A percentile compares a stretch with the other conserved stretches of the same genome.
These are phyloP conservation scores for Morelia viridis DNA, from an alignment of 2,797 vertebrate species.

Conservation along the genomic window DNA sequence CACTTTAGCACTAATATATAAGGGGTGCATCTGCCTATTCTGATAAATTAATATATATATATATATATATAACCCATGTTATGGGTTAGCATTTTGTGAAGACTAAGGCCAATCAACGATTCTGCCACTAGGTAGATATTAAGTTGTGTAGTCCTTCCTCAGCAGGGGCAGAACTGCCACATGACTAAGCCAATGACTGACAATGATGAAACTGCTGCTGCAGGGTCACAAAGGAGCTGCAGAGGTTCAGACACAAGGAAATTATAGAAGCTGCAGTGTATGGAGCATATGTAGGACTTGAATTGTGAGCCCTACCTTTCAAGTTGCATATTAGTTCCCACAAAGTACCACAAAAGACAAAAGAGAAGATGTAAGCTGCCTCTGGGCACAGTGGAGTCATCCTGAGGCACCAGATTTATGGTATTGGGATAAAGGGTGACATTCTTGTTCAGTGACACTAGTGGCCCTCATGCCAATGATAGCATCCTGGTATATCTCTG, in stretches of 20 bases:
- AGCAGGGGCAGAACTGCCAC: not conserved
- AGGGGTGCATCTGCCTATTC: not conserved
- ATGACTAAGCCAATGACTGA: not conserved
- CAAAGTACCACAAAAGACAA: not conserved
- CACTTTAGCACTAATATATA: not conserved
- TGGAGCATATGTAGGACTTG: not conserved
- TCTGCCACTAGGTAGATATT: not conserved
- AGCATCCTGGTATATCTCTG: not conserved
- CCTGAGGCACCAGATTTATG: not conserved
- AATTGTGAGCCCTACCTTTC: not conserved
- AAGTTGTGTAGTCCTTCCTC: not conserved
- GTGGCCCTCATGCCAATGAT: not conserved
- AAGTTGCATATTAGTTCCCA: not conserved
- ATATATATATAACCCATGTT: not conserved
- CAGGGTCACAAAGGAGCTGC: not conserved
- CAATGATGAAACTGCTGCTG: not conserved
- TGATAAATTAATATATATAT: not conserved
- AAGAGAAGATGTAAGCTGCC: not conserved
- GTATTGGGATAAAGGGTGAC: not conserved
- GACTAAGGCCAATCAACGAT: not conserved
- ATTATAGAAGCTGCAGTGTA: not conserved
- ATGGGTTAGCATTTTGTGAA: not conserved
- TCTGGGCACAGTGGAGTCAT: not conserved
- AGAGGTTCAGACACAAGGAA: not conserved
- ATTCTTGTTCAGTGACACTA: not conserved